phyloP scores from a whole-genome alignment of 2,113 vertebrate species.

The Syngnathus scovelli region DNA sequence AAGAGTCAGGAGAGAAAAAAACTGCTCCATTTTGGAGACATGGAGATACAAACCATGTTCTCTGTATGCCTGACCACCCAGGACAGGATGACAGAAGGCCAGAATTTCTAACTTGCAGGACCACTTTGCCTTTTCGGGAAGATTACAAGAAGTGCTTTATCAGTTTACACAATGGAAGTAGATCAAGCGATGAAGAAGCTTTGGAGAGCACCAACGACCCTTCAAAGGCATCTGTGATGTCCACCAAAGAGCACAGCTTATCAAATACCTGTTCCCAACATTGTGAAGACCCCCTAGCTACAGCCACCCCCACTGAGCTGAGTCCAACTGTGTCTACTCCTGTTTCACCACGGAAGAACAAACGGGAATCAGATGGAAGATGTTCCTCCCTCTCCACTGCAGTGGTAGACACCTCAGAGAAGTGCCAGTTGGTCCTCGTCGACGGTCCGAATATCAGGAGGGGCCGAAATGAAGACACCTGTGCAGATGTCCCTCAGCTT shows the following conservation, averaged over 20 bases:
- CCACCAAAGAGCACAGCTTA: constrained; percentile 14
- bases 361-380: constrained; percentile 39
- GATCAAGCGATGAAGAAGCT: constrained; percentile 2
- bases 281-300: constrained; percentile 22
- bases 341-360: constrained; percentile 9
- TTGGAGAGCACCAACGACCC: constrained; percentile 8
- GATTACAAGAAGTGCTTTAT: constrained; percentile 8
- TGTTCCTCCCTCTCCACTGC: constrained; percentile 63
- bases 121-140: constrained; percentile 19
- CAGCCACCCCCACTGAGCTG: background rate
- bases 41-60: constrained; percentile 17
- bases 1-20: constrained; percentile 52
- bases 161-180: constrained; percentile 17
- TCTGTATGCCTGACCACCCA: constrained; percentile 23
- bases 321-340: background rate
- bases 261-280: constrained; percentile 11
- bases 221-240: constrained; percentile 11
- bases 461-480: constrained; percentile 33
- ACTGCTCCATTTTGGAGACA: constrained; percentile 35
- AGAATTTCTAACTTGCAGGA: constrained; percentile 23
- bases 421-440: constrained; percentile 74
- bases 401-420: constrained; percentile 69
- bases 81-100: background rate
- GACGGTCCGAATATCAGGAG: constrained; percentile 52
- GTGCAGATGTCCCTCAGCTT: constrained; percentile 62